phyloP scores from a whole-genome alignment of 2,113 vertebrate genomes.

The Naja naja region DNA sequence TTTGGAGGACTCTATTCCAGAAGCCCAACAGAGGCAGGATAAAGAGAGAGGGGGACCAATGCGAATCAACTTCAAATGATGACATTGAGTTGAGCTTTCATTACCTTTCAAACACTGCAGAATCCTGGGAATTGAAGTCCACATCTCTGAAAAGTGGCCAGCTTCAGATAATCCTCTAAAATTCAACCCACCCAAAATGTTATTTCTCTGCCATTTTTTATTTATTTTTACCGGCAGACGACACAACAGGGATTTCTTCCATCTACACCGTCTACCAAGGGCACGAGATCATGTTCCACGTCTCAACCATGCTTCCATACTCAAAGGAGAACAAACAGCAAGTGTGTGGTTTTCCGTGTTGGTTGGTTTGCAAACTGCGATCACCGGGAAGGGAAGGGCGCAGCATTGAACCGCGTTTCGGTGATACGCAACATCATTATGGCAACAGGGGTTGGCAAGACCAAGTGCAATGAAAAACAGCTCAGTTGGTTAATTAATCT shows the following conservation, averaged over 20 bases:
- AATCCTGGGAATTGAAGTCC: not conserved
- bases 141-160: not conserved
- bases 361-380: not conserved
- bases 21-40: not conserved
- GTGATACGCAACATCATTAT: not conserved
- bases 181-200: not conserved
- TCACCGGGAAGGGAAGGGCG: not conserved
- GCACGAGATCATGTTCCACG: conserved; percentile 98
- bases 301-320: conserved; percentile 97
- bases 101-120: not conserved
- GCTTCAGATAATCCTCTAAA: not conserved
- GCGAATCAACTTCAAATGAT: not conserved
- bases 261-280: conserved; percentile 97
- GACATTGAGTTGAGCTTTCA: not conserved
- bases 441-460: not conserved
- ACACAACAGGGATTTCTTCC: conserved; percentile 92
- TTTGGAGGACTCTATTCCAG: not conserved
- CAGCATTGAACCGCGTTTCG: not conserved
- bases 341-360: conserved; percentile 63
- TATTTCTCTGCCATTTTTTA: not conserved
- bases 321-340: conserved; percentile 98
- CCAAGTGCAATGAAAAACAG: not conserved
- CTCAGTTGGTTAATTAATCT: not conserved
- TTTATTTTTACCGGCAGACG: conserved; percentile 74
- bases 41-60: not conserved